Conservation (phyloP, 1,140 invertebrate species). For the Ceratina japonica region DNA sequence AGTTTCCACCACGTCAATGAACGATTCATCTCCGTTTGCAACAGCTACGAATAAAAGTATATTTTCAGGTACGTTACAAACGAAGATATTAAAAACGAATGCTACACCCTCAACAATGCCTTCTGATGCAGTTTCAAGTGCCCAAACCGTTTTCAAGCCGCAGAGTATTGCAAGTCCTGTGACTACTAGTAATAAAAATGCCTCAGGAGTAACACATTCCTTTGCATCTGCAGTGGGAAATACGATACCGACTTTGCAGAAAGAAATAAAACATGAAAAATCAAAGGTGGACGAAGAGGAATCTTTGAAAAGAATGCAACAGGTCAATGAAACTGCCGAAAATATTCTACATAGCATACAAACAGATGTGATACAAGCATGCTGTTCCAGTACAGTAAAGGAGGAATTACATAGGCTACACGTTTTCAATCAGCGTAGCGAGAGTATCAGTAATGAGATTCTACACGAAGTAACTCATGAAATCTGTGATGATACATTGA, state of each 20-base stretch:
- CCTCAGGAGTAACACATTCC: conserved; percentile 37
- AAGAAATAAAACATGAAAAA: conserved; percentile 43
- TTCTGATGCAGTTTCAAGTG: background rate
- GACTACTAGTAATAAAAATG: conserved; percentile 6
- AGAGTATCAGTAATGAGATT: conserved; percentile 67
- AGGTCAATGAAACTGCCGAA: conserved; percentile 64
- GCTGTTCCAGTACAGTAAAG: conserved; percentile 70
- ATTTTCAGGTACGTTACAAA: conserved; percentile 53
- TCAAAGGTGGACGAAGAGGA: conserved; percentile 59
- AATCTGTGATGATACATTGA: conserved; percentile 57
- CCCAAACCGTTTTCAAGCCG: conserved; percentile 12
- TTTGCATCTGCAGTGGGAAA: conserved; percentile 8
- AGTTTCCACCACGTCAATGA: background rate
- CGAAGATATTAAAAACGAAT: conserved; percentile 64
- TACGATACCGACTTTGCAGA: conserved; percentile 39
- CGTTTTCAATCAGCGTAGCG: conserved; percentile 53
- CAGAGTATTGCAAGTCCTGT: background rate
- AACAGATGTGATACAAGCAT: conserved; percentile 73
- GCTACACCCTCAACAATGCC: conserved; percentile 29
- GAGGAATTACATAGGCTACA: conserved; percentile 71
- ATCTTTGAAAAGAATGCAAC: conserved; percentile 68
- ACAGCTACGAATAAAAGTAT: conserved; percentile 55
- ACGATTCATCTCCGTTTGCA: conserved; percentile 32
- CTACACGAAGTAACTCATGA: conserved; percentile 68
- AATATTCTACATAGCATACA: conserved; percentile 71